phyloP scores from a whole-genome alignment of 2,797 vertebrate genomes.

The Hozukius guyotensis region DNA sequence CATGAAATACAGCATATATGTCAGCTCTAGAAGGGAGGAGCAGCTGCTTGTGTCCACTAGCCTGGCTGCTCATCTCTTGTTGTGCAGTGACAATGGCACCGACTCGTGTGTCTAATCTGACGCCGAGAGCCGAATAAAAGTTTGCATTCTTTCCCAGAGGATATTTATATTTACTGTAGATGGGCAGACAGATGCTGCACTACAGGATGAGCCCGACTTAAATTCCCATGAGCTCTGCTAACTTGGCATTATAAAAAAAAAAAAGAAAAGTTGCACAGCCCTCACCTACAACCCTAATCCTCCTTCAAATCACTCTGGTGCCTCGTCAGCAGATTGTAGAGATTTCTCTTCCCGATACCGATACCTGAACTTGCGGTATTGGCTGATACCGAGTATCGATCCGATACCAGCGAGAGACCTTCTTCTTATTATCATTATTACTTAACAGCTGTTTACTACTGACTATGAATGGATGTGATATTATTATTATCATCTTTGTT shows the following conservation, averaged over 20 bases:
- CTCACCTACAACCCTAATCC: background rate
- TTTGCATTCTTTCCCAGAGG: slow-evolving; percentile 17
- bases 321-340: too few relatives aligned
- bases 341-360: accelerated
- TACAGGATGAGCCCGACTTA: background rate
- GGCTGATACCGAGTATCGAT: too few relatives aligned
- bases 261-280: background rate
- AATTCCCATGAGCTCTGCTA: background rate
- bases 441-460: too few relatives aligned
- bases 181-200: slow-evolving; percentile 1
- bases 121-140: background rate
- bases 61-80: background rate
- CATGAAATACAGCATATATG: background rate
- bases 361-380: too few relatives aligned
- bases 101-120: background rate
- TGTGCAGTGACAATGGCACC: background rate
- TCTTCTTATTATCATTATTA: too few relatives aligned
- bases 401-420: too few relatives aligned
- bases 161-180: slow-evolving; percentile 31
- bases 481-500: too few relatives aligned
- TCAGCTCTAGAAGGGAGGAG: background rate
- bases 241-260: background rate
- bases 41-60: background rate
- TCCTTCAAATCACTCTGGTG: background rate
- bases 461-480: too few relatives aligned